Conservation (phyloP, 2,888 invertebrate genomes). For the Vesta saturnalis region DNA sequence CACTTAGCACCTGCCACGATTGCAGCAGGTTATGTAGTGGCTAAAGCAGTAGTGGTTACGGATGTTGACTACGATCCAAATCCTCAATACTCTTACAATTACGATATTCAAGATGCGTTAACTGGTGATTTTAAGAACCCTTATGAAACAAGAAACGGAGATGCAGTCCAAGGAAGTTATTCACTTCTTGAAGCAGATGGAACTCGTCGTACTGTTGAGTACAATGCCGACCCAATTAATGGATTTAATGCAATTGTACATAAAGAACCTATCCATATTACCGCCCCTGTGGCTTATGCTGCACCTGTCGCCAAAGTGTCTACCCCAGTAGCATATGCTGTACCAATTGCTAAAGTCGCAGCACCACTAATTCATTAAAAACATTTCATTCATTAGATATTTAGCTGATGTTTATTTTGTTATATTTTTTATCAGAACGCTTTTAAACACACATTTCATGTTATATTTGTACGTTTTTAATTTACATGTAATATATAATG, state of each 20-base stretch:
- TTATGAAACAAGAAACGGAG: slow-evolving; percentile 72
- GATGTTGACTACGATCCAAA: slow-evolving; percentile 55
- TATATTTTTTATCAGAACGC: too few species aligned
- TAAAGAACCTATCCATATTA: slow-evolving; percentile 63
- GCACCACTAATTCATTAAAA: not conserved
- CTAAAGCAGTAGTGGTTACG: slow-evolving; percentile 49
- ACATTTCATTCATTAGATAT: not conserved
- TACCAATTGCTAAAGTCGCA: not conserved
- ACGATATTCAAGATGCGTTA: slow-evolving; percentile 67
- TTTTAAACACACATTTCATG: too few species aligned
- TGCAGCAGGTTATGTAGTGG: slow-evolving; percentile 16
- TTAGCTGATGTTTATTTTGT: too few species aligned
- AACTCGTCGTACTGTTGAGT: slow-evolving; percentile 71
- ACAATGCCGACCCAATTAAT: slow-evolving; percentile 65
- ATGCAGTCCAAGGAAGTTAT: slow-evolving; percentile 70
- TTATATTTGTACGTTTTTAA: too few species aligned
- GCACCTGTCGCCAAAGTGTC: not conserved
- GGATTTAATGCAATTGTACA: slow-evolving; percentile 69
- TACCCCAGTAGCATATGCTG: not conserved
- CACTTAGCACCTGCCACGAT: slow-evolving; percentile 26
- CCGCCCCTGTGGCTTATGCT: slow-evolving; percentile 54
- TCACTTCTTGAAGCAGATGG: slow-evolving; percentile 69
- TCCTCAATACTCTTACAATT: slow-evolving; percentile 68
- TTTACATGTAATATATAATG: too few species aligned
- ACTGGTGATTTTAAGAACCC: slow-evolving; percentile 69